phyloP scores from a whole-genome alignment of 2,888 invertebrate species.

The Eretmocerus hayati region DNA sequence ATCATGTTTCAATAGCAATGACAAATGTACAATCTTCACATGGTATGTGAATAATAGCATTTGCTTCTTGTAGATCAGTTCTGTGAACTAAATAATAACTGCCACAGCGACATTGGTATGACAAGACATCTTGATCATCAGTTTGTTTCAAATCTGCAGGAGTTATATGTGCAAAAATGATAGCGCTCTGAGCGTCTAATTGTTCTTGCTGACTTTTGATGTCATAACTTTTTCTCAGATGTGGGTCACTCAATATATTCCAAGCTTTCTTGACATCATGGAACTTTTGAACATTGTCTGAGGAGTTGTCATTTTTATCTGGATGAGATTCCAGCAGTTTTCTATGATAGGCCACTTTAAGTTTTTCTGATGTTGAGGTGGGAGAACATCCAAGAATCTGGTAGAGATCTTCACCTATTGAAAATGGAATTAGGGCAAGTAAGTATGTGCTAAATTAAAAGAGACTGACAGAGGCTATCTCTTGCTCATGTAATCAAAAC shows the following conservation, averaged over 20 bases:
- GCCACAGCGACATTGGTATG: conserved; percentile 66
- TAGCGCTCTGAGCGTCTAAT: conserved; percentile 50
- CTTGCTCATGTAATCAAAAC: too few species aligned
- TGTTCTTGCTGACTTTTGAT: conserved; percentile 54
- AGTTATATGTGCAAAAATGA: conserved; percentile 56
- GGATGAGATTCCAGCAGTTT: conserved; percentile 56
- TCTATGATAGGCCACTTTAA: conserved; percentile 58
- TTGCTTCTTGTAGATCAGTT: conserved; percentile 37
- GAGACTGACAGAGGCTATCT: too few species aligned
- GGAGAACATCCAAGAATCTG: conserved; percentile 52
- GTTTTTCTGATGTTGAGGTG: conserved; percentile 51
- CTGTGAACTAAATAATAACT: conserved; percentile 52
- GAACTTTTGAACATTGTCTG: conserved; percentile 43
- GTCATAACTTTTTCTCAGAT: conserved; percentile 60
- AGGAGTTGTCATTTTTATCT: conserved; percentile 50
- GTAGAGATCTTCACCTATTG: conserved; percentile 40
- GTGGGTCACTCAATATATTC: conserved; percentile 58
- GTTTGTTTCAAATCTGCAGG: conserved; percentile 49
- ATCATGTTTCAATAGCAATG: conserved; percentile 51
- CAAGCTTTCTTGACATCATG: conserved; percentile 63
- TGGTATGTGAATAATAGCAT: conserved; percentile 35
- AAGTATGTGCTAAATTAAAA: too few species aligned
- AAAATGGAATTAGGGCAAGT: too few species aligned
- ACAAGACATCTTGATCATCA: conserved; percentile 41
- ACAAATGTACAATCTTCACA: conserved; percentile 72